phyloP scores from a whole-genome alignment of 2,888 invertebrate genomes.

The Drosophila vallismaia region DNA sequence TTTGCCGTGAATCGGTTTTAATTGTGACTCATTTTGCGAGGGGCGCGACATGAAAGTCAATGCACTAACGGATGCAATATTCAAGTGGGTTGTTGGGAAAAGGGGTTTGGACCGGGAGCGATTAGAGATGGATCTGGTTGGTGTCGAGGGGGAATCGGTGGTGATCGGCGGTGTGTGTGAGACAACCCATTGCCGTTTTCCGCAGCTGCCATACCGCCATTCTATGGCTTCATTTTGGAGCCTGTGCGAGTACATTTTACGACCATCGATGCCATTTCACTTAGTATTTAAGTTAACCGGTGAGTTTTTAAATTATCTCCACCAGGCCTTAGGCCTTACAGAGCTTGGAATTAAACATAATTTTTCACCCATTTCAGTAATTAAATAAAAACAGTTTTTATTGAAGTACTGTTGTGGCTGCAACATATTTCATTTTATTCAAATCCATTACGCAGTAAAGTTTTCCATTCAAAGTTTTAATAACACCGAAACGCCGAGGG shows the following conservation, averaged over 20 bases:
- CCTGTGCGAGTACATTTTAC: conserved; percentile 30
- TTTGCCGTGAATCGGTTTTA: conserved; percentile 58
- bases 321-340: not conserved
- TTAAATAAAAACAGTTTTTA: conserved; percentile 27
- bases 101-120: conserved; percentile 12
- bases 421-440: conserved; percentile 47
- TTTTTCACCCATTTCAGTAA: conserved; percentile 10
- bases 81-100: conserved; percentile 22
- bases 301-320: not conserved
- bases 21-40: conserved; percentile 72
- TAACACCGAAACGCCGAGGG: conserved; percentile 42
- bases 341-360: not conserved
- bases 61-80: conserved; percentile 48
- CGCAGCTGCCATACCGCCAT: conserved; percentile 40
- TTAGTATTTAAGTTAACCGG: not conserved
- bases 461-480: conserved; percentile 69
- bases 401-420: conserved; percentile 10
- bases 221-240: conserved; percentile 64
- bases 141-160: conserved; percentile 25
- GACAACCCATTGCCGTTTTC: conserved; percentile 39
- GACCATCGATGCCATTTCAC: conserved; percentile 29
- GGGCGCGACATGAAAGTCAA: conserved; percentile 51
- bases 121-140: conserved; percentile 29
- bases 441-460: conserved; percentile 53
- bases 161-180: conserved; percentile 20